Evolutionary conservation across 1,140 invertebrate genomes (phyloP), one percentile per base, ranked within the genome.

Genomic region (Nilaparvata lugens): DNA sequence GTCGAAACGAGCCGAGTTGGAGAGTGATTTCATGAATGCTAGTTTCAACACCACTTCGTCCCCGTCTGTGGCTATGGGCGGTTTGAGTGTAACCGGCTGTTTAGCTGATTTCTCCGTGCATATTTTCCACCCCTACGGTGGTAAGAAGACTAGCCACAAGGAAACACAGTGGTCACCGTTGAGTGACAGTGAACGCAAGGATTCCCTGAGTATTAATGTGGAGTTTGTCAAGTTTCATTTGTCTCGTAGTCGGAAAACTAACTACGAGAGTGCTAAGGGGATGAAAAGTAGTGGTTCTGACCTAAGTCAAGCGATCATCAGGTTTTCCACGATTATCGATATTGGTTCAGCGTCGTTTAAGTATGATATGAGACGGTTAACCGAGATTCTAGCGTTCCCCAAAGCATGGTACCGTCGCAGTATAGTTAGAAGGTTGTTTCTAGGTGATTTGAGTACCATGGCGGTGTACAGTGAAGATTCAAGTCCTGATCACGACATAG

Each of bases 281-380:
- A 38, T 73, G 72, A 7, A 75, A 61, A 67, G 73, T 73, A 24
- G 62, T n/a, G 58, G 81, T 78, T 64, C 77, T 42, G 82, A 84
- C 65, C 79, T 81, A 62, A 84, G 84, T 18, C 79, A 85, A 61
- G 90, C 90, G 28, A 85, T 90, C 38, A 91, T 97, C 51, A 76
- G 93, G 63, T 96, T 96, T 75, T 96, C 93, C 54, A 94, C 90
- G 11, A 94, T 97, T 62, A 86, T 93, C 66, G 94, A 97, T 74
- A 93, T 98, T 69, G 96, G 95, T 25, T 94, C 90, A n/a, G 96
- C 96, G 21, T 93, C 91, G 19, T 98, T 99, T 73, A 97, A 98
- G 71, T 98, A 98, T 74, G 97, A 99, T 72, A 98, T 98, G 94
- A 81, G 96, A 55, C 81, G 96, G n/a, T 73, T 98, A 58, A 93